Conservation (phyloP, 2,797 vertebrate genomes). For the Choloepus didactylus region DNA sequence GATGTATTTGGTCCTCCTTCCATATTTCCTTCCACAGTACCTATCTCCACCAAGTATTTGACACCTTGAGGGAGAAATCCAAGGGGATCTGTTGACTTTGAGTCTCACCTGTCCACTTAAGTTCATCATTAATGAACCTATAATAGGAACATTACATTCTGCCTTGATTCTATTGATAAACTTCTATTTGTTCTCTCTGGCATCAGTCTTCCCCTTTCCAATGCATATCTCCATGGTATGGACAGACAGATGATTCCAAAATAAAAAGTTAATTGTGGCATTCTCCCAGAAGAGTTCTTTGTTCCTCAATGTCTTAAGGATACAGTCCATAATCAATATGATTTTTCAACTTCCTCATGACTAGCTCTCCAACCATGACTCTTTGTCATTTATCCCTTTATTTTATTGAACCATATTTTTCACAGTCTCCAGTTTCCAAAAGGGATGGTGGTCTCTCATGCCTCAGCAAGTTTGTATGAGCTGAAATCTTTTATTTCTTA, state of each 20-base stretch:
- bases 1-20: accelerated
- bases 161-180: neutral
- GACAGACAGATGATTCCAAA: neutral
- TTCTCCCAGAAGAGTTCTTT: neutral
- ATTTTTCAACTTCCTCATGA: neutral
- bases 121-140: neutral
- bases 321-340: neutral
- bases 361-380: neutral
- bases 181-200: neutral
- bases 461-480: neutral
- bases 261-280: neutral
- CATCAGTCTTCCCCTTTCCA: neutral
- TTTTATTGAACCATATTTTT: neutral
- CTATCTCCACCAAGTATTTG: neutral
- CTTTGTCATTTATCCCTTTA: neutral
- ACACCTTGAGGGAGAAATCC: neutral
- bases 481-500: neutral
- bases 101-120: neutral
- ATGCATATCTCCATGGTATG: neutral
- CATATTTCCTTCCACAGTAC: neutral
- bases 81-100: neutral
- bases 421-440: neutral
- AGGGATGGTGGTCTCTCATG: neutral
- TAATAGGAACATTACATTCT: neutral
- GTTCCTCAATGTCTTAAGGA: neutral